Conservation (phyloP, 2,888 invertebrate species). For the Mylabris sibirica region DNA sequence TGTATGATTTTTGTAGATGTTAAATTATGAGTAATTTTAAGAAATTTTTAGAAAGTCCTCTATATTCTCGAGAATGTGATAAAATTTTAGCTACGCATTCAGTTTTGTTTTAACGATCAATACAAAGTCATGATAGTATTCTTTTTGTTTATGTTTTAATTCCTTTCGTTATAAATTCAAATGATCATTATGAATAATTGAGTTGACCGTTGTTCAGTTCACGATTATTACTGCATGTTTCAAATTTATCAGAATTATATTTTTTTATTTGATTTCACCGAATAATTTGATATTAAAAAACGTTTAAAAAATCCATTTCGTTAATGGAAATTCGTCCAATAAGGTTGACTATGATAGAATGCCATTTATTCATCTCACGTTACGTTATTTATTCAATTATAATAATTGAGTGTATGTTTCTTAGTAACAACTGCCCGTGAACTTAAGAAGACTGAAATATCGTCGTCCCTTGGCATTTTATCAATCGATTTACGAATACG, state of each 20-base stretch:
- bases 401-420: slow-evolving; percentile 5
- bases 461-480: neutral
- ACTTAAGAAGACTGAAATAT: slow-evolving; percentile 23
- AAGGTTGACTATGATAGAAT: too few species aligned
- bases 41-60: neutral
- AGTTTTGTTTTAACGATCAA: neutral
- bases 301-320: neutral
- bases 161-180: neutral
- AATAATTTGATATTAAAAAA: neutral
- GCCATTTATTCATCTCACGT: neutral
- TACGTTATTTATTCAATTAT: neutral
- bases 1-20: neutral
- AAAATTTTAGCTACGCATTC: neutral
- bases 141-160: neutral
- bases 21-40: neutral
- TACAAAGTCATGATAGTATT: neutral
- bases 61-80: neutral
- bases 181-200: neutral
- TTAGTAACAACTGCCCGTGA: slow-evolving; percentile 23
- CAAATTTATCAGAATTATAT: neutral
- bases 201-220: neutral
- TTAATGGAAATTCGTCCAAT: neutral
- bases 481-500: slow-evolving; percentile 18
- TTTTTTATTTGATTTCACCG: neutral
- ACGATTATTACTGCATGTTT: neutral